Evolutionary conservation across 2,797 vertebrate genomes (phyloP).

Genomic region (Takifugu ocellatus): DNA sequence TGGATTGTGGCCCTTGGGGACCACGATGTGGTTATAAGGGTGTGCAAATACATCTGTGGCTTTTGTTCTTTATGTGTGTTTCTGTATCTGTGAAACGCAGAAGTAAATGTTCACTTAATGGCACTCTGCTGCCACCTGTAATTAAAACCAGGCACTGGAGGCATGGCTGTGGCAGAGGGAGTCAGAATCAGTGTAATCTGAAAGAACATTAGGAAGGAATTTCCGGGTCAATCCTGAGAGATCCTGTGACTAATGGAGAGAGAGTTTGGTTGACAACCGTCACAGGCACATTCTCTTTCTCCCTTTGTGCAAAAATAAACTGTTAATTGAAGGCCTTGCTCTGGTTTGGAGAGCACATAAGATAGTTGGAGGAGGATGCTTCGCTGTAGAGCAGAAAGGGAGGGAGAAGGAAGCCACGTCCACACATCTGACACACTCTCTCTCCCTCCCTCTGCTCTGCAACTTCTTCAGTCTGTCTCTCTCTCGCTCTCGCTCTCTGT

Average conservation of each 20-base stretch:
- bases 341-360: slow-evolving; percentile 38
- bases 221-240: slow-evolving; percentile 20
- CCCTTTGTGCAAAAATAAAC: slow-evolving; percentile 14
- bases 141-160: slow-evolving; percentile 35
- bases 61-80: background rate
- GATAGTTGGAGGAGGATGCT: slow-evolving; percentile 10
- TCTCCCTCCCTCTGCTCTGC: slow-evolving; percentile 38
- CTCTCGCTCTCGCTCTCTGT: slow-evolving; percentile 26
- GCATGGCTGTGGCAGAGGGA: slow-evolving; percentile 4
- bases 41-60: too few relatives aligned
- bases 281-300: slow-evolving; percentile 5
- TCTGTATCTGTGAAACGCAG: background rate
- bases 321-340: slow-evolving; percentile 66
- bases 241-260: background rate
- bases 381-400: slow-evolving; percentile 13
- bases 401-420: slow-evolving; percentile 59
- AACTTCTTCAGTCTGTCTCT: slow-evolving; percentile 34
- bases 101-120: background rate
- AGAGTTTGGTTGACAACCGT: background rate
- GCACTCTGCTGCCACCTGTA: slow-evolving; percentile 34
- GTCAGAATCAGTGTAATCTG: slow-evolving; percentile 26
- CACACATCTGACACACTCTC: slow-evolving; percentile 65
- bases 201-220: slow-evolving; percentile 33
- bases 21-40: too few relatives aligned
- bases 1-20: too few relatives aligned